These are phyloP conservation scores for Sminthurides bifidus DNA, from an alignment of 1,140 invertebrate species.

Conservation along the genomic window DNA sequence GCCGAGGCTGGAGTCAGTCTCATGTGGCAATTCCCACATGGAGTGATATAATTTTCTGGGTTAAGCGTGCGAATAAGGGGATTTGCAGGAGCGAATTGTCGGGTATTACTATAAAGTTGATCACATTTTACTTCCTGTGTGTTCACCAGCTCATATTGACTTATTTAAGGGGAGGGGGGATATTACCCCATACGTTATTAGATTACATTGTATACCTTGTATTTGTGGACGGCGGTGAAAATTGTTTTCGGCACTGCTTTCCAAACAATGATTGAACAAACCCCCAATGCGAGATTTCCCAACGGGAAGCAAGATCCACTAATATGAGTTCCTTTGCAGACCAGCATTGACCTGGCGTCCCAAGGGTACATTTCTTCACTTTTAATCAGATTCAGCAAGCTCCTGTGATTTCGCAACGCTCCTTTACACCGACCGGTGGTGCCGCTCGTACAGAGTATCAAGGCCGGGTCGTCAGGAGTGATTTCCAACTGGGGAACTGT, in stretches of 20 bases:
- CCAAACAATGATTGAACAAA: neutral
- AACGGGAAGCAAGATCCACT: slow-evolving; percentile 12
- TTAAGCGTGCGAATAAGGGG: too few species aligned
- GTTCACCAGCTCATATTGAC: too few species aligned
- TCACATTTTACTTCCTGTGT: too few species aligned
- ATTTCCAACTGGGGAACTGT: slow-evolving; percentile 3
- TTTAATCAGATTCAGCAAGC: neutral
- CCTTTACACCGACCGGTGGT: slow-evolving; percentile 18
- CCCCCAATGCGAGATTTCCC: slow-evolving; percentile 1
- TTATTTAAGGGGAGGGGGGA: too few species aligned
- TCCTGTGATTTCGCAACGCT: slow-evolving; percentile 8
- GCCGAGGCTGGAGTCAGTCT: too few species aligned
- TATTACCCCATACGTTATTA: too few species aligned
- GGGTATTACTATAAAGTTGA: too few species aligned
- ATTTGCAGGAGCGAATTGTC: too few species aligned
- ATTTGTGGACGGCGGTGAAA: slow-evolving; percentile 16
- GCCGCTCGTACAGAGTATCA: slow-evolving; percentile 18
- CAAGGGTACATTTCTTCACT: neutral
- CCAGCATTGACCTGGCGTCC: neutral
- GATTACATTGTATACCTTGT: too few species aligned
- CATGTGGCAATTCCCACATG: too few species aligned
- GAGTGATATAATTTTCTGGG: too few species aligned
- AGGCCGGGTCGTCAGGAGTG: slow-evolving; percentile 12
- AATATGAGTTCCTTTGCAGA: slow-evolving; percentile 11
- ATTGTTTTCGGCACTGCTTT: neutral